Percentiles rank a stretch among this genome's conserved stretches.
Evolutionary conservation across 2,797 vertebrate genomes (phyloP).

Genomic region (Echeneis naucrates): DNA sequence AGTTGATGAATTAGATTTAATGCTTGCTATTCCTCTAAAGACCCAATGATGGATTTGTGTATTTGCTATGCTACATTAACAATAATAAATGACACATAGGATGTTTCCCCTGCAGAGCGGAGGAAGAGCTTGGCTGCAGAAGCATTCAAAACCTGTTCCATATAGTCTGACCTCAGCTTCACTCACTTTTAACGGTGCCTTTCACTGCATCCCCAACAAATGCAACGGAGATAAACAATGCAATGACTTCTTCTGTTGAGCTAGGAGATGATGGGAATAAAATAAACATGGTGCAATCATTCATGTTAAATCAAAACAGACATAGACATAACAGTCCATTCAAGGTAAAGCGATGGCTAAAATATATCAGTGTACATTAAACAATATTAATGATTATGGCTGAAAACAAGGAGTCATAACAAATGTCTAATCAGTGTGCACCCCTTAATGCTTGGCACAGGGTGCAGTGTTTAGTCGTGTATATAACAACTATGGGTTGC

Average conservation of each 20-base stretch:
- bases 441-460: constrained; percentile 6
- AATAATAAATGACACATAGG: constrained; percentile 28
- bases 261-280: constrained; percentile 74
- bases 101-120: constrained; percentile 10
- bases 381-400: constrained; percentile 49
- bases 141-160: constrained; percentile 32
- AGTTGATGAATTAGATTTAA: constrained; percentile 56
- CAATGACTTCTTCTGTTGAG: constrained; percentile 96
- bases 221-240: constrained; percentile 95
- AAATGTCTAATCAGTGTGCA: constrained; percentile 31
- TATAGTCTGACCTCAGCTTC: constrained; percentile 28
- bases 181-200: constrained; percentile 94
- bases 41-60: constrained; percentile 23
- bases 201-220: constrained; percentile 94
- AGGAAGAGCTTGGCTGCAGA: constrained; percentile 4
- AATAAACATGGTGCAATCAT: constrained; percentile 13
- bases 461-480: background rate
- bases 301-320: constrained; percentile 46
- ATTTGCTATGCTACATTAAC: constrained; percentile 45
- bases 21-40: constrained; percentile 33
- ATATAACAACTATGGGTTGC: background rate
- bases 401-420: constrained; percentile 53
- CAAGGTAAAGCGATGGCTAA: constrained; percentile 34
- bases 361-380: constrained; percentile 24
- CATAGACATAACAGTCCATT: constrained; percentile 61